Percentiles rank a stretch among this genome's conserved stretches.
Evolutionary conservation across 1,140 invertebrate genomes (phyloP).

Genomic region (Drosophila malerkotliana): DNA sequence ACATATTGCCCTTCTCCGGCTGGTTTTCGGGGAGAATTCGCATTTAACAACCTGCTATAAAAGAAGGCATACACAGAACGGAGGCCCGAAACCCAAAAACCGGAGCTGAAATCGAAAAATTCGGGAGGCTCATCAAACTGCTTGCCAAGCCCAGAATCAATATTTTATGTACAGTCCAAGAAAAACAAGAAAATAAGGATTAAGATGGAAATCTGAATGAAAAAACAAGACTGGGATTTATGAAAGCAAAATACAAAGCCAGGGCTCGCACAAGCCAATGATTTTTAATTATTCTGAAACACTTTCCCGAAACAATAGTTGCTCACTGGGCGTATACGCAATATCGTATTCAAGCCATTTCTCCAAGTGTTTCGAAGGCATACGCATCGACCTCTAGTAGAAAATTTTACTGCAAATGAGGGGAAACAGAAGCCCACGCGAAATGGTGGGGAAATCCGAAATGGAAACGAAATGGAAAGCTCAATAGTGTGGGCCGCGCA

Average conservation of each 20-base stretch:
- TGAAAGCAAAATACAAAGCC: background rate
- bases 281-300: background rate
- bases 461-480: slow-evolving; percentile 42
- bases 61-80: slow-evolving; percentile 16
- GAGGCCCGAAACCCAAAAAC: slow-evolving; percentile 1
- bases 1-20: background rate
- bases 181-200: background rate
- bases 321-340: background rate
- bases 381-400: slow-evolving; percentile 32
- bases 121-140: slow-evolving; percentile 45
- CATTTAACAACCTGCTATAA: slow-evolving; percentile 61
- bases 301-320: background rate
- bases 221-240: background rate
- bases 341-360: slow-evolving; percentile 6
- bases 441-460: slow-evolving; percentile 26
- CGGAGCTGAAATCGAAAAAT: slow-evolving; percentile 32
- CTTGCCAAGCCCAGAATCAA: slow-evolving; percentile 52
- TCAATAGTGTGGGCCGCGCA: slow-evolving; percentile 38
- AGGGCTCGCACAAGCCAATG: background rate
- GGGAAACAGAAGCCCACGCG: slow-evolving; percentile 19
- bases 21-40: background rate
- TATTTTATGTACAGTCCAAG: slow-evolving; percentile 34
- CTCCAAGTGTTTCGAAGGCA: slow-evolving; percentile 2
- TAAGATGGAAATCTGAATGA: background rate
- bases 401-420: slow-evolving; percentile 72